Conservation (phyloP, 1,140 invertebrate genomes). For the Drosophila varians region DNA sequence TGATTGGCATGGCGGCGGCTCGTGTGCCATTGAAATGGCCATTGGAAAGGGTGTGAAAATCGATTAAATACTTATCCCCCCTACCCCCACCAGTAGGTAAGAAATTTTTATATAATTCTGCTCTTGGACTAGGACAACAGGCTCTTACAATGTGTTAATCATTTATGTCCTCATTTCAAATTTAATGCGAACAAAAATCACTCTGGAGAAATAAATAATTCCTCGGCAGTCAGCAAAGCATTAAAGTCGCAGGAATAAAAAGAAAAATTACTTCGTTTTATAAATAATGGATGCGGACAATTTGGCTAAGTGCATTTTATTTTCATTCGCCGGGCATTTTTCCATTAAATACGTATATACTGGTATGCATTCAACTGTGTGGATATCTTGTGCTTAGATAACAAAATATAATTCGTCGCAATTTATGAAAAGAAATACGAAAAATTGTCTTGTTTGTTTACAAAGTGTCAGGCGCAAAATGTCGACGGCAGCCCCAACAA, state of each 20-base stretch:
- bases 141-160: not conserved
- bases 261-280: constrained; percentile 4
- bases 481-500: constrained; percentile 43
- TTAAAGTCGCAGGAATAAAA: constrained; percentile 10
- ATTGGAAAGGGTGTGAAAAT: constrained; percentile 40
- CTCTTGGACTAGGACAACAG: not conserved
- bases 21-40: constrained; percentile 35
- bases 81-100: too few species aligned
- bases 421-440: constrained; percentile 59
- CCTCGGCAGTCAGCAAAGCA: constrained; percentile 15
- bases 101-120: not conserved
- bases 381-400: constrained; percentile 62
- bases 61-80: constrained; percentile 17
- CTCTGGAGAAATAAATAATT: constrained; percentile 26
- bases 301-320: constrained; percentile 41
- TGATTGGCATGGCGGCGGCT: constrained; percentile 35
- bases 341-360: constrained; percentile 11
- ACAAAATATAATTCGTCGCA: constrained; percentile 57
- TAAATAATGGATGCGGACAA: constrained; percentile 35
- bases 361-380: not conserved
- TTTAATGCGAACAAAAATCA: constrained; percentile 7
- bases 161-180: not conserved
- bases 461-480: constrained; percentile 56
- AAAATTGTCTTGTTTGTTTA: constrained; percentile 58
- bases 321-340: constrained; percentile 1